phyloP scores from a whole-genome alignment of 2,888 invertebrate genomes.

The Orthonychiurus folsomi region DNA sequence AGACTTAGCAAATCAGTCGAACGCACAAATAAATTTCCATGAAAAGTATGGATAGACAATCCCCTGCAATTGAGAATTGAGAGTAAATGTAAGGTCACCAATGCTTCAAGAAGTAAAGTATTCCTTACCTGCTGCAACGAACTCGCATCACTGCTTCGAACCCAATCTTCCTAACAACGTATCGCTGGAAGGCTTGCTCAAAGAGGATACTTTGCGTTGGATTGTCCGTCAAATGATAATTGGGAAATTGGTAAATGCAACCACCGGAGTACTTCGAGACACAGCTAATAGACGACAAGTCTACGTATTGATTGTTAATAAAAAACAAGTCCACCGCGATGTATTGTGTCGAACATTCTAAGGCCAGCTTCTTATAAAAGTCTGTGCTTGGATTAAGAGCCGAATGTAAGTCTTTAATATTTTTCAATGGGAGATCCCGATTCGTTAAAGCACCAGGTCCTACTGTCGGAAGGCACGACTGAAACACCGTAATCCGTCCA shows the following conservation, averaged over 20 bases:
- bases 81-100: no score
- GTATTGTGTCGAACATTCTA: constrained; percentile 94
- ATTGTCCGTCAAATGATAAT: constrained; percentile 64
- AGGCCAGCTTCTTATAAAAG: constrained; percentile 89
- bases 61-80: constrained; percentile 52
- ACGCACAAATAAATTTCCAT: constrained; percentile 98
- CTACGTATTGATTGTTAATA: constrained; percentile 84
- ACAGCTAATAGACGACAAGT: constrained; percentile 86
- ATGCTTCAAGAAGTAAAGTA: no score
- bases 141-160: constrained; percentile 98
- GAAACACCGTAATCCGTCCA: constrained; percentile 89
- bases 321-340: constrained; percentile 92
- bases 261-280: constrained; percentile 94
- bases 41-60: constrained; percentile 92
- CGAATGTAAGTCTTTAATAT: constrained; percentile 64
- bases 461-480: constrained; percentile 73
- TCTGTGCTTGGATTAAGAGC: constrained; percentile 92
- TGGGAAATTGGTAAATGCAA: constrained; percentile 80
- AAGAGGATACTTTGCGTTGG: constrained; percentile 64
- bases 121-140: constrained; percentile 68
- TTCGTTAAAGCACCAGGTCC: constrained; percentile 80
- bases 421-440: constrained; percentile 62
- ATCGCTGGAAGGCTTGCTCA: constrained; percentile 67
- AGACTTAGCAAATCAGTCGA: constrained; percentile 91
- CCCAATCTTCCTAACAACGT: constrained; percentile 91